These are phyloP conservation scores for Odontamblyopus lacepedii DNA, from an alignment of 2,797 vertebrate genomes.

Conservation along the genomic window DNA sequence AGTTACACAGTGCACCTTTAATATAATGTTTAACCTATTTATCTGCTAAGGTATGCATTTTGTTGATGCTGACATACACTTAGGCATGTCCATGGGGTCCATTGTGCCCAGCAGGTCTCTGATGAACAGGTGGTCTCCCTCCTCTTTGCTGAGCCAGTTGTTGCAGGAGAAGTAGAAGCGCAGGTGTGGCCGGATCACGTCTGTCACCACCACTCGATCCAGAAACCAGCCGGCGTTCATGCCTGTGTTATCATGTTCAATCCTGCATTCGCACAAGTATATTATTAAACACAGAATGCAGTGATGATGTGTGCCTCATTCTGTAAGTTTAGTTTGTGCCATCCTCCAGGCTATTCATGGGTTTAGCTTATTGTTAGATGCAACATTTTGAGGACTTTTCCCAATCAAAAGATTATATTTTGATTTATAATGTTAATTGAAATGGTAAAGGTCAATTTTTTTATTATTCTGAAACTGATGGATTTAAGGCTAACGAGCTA, in stretches of 20 bases:
- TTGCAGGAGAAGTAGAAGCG: constrained; percentile 95
- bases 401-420: too few relatives aligned
- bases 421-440: too few relatives aligned
- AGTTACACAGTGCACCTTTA: too few relatives aligned
- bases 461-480: too few relatives aligned
- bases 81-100: constrained; percentile 91
- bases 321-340: too few relatives aligned
- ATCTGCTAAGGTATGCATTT: neutral
- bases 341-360: too few relatives aligned
- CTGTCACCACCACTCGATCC: constrained; percentile 88
- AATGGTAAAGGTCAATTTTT: too few relatives aligned
- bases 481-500: too few relatives aligned
- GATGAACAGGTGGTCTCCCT: constrained; percentile 85
- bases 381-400: too few relatives aligned
- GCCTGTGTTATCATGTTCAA: constrained; percentile 95
- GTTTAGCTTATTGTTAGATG: too few relatives aligned
- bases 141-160: constrained; percentile 93
- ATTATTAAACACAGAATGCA: neutral
- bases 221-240: constrained; percentile 92
- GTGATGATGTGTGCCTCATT: too few relatives aligned
- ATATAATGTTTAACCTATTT: too few relatives aligned
- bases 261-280: constrained; percentile 70
- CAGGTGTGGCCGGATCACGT: constrained; percentile 93
- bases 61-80: constrained; percentile 77
- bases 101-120: constrained; percentile 88